Base-by-base conservation (phyloP, 2,888 invertebrate genomes). In the Quadroppia sp. region DNA sequence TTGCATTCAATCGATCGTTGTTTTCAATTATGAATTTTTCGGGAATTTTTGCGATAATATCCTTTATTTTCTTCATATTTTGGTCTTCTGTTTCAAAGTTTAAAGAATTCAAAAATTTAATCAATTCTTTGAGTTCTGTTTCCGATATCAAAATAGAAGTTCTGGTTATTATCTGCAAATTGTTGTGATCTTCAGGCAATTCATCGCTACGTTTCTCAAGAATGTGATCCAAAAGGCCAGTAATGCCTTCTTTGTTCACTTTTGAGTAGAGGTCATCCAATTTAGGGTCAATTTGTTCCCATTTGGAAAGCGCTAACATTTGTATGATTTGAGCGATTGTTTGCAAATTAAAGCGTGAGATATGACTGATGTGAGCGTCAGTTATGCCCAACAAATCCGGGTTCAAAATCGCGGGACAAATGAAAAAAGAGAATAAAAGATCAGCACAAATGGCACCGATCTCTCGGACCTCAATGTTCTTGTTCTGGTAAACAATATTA, bases 321-420 rank as follows among this genome's bases (percentile, higher is more conserved):
- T 97, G 96, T 69, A 98, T 83, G 78, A 96, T 91, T 84, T 94
- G 93, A 0, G 94, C 97, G 75, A 97, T 81, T 82, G 86, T 86
- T 82, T 86, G 86, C 61, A 86, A 81, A 81, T 86, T 98, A 83
- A 93, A 94, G 48, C 95, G 85, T 6, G 94, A 93, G 75, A 93
- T 88, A 80, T 92, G 90, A 56, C 92, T 92, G 73, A 98, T 91
- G 69, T 77, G 77, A 1, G 92, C 90, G 81, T 96, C 96, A 3
- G 91, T 91, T 1, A 85, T 84, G 20, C 96, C 97, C 82, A 94
- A 90, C 0, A 93, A 90, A 82, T 97, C 97, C 0, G 98, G 98
- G 84, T 94, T 94, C 70, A 95, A 90, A 73, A 99, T 92, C 0
- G 96, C 97, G 2, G 96, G 96, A 80, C 97, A 98, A 75, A 99